Evolutionary conservation across 2,113 vertebrate species (phyloP).

Genomic region (Otus sunia): DNA sequence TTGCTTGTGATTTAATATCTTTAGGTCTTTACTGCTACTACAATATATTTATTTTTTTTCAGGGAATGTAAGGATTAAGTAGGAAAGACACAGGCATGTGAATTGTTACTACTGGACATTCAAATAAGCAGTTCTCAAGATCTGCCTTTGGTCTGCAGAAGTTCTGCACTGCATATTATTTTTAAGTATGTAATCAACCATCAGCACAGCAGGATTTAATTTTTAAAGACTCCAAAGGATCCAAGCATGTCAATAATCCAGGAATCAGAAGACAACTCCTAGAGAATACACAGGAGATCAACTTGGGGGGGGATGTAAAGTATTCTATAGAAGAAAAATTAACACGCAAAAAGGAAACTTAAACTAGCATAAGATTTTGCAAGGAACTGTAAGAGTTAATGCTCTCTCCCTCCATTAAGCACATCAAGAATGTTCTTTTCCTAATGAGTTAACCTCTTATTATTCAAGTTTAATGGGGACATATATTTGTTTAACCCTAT

Average conservation of each 20-base stretch:
- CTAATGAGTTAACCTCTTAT: constrained; percentile 66
- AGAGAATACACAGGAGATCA: neutral
- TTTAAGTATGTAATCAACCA: neutral
- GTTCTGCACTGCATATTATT: neutral
- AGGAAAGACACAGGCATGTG: neutral
- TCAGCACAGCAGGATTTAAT: neutral
- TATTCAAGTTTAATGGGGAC: constrained; percentile 64
- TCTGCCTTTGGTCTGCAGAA: neutral
- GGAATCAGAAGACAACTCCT: neutral
- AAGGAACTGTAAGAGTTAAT: constrained; percentile 30
- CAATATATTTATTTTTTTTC: neutral
- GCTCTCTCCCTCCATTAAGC: constrained; percentile 16
- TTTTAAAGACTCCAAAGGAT: constrained; percentile 6
- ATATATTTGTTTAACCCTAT: constrained; percentile 60
- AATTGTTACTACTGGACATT: neutral
- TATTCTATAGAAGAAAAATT: neutral
- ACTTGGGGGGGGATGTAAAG: neutral
- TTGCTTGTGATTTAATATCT: neutral
- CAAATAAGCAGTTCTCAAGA: neutral
- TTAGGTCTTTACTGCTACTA: neutral
- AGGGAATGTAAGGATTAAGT: neutral
- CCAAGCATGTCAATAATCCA: neutral
- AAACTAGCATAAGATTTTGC: neutral
- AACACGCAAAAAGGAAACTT: neutral
- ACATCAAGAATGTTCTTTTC: constrained; percentile 27